phyloP scores from a whole-genome alignment of 2,113 vertebrate genomes.

The Leptocoma aspasia region DNA sequence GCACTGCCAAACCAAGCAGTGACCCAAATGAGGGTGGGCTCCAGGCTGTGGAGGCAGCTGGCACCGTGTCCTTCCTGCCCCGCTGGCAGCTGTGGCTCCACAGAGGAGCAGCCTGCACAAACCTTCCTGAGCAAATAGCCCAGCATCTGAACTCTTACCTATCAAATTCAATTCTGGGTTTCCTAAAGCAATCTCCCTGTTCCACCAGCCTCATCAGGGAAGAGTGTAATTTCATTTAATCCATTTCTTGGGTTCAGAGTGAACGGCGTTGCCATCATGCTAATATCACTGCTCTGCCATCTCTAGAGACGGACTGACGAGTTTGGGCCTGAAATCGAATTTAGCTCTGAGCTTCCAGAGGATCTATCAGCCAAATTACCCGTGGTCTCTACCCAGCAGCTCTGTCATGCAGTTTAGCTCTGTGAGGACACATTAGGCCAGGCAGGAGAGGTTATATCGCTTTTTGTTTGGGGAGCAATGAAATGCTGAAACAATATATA shows the following conservation, averaged over 20 bases:
- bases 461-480: not conserved
- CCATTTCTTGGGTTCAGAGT: constrained; percentile 27
- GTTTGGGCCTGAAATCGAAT: constrained; percentile 19
- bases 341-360: constrained; percentile 33
- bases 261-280: not conserved
- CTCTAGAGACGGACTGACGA: not conserved
- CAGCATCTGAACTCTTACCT: not conserved
- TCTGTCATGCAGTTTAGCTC: not conserved
- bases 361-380: constrained; percentile 17
- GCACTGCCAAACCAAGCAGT: not conserved
- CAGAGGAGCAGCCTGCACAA: not conserved
- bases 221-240: constrained; percentile 42
- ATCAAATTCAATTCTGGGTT: constrained; percentile 33
- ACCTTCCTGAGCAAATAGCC: not conserved
- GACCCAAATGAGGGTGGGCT: accelerated
- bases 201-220: constrained; percentile 38
- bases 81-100: accelerated
- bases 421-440: not conserved
- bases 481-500: not conserved
- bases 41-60: not conserved
- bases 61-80: not conserved
- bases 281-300: not conserved
- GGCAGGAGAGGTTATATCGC: not conserved
- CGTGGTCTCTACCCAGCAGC: not conserved
- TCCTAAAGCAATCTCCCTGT: constrained; percentile 45